Base-by-base conservation (phyloP, 2,797 vertebrate species). In the Pagetopsis macropterus region DNA sequence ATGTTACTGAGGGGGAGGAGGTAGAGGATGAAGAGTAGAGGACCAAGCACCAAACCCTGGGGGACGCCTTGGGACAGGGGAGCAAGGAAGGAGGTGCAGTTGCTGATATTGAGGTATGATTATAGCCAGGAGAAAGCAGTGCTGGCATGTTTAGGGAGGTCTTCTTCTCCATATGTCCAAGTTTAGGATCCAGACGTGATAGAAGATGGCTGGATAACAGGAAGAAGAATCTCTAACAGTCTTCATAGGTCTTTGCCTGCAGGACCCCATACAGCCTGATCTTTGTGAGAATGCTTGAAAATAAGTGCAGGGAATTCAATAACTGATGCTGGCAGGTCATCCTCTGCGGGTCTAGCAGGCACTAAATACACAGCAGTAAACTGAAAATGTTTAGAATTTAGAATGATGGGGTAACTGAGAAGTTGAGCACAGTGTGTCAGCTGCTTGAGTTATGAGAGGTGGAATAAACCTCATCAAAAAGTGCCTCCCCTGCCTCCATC, bases 251-350 rank as follows among this genome's bases (percentile, higher is more conserved):
- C 63, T 66, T 76, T 5, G 19, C 70, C 76, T 68, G 16, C 37
- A 17, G 58, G 69, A 6, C 31, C 37, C 41, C 7, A 1, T 17
- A n/a, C 55, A 45, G 41, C 49, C 52, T 31, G 33, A 71, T 76
- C 56, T 76, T 46, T 52, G 57, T 54, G 17, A 64, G 45, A 65
- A 73, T 17, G 62, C 37, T 50, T 50, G 19, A 79, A 75, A 50
- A 68, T 65, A 71, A 54, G 17, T 78, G 60, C 1, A 50, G 31
- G 51, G 72, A 87, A 78, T 82, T 76, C 57, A 81, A 73, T 69
- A 68, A 78, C 68, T 14, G 21, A 69, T 49, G 69, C 23, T 46
- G 72, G 19, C 62, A 27, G 41, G 51, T 76, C 57, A 27, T 78
- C 46, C 33, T 62, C 62, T 44, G 62, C 15, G 13, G 67, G 65